Percentiles rank a stretch among this genome's conserved stretches.
Conservation (phyloP, 2,113 vertebrate genomes). For the Cyrtonyx montezumae region DNA sequence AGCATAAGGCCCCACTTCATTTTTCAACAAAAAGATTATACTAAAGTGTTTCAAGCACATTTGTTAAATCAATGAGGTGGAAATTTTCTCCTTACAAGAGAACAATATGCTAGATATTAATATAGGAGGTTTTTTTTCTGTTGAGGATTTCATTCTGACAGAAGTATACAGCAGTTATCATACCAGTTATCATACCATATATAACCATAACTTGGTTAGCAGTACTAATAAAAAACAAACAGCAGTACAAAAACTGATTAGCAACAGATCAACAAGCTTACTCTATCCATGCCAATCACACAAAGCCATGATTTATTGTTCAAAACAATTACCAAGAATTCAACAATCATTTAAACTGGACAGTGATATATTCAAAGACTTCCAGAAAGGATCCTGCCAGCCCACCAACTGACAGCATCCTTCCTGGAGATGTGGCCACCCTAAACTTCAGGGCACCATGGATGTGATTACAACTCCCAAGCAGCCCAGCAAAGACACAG, state of each 20-base stretch:
- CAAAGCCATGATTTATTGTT: not conserved
- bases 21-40: not conserved
- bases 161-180: not conserved
- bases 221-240: not conserved
- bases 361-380: not conserved
- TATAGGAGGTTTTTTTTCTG: not conserved
- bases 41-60: not conserved
- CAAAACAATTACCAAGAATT: not conserved
- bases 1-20: not conserved
- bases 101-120: not conserved
- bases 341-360: not conserved
- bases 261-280: not conserved
- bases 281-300: not conserved
- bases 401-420: not conserved
- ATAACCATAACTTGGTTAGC: not conserved
- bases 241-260: not conserved
- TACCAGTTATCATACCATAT: too few species aligned
- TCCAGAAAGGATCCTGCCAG: not conserved
- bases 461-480: too few species aligned
- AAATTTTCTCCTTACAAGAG: not conserved
- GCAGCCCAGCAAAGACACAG: not conserved
- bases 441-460: too few species aligned
- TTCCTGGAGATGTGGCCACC: too few species aligned
- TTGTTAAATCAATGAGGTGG: not conserved
- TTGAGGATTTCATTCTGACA: not conserved